A percentile compares a stretch with the other conserved stretches of the same genome.
Evolutionary conservation across 2,113 vertebrate species (phyloP).

Genomic region (Psettodes erumei): DNA sequence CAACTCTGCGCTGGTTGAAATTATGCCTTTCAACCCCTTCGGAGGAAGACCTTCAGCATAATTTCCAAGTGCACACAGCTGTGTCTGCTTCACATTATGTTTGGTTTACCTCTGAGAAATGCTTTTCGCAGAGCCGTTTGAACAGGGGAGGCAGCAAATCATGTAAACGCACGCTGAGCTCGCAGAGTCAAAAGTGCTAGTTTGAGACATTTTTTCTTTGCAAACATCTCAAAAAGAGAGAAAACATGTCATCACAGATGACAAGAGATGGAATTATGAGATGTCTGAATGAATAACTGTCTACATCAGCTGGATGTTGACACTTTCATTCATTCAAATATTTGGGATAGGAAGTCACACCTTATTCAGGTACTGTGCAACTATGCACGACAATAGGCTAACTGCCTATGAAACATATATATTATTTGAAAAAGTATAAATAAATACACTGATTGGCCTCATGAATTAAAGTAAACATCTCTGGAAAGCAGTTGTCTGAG

Average conservation of each 20-base stretch:
- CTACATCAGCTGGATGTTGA: too few relatives aligned
- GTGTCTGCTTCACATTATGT: background rate
- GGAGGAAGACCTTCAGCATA: background rate
- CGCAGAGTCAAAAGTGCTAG: background rate
- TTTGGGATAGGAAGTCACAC: too few relatives aligned
- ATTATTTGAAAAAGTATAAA: too few relatives aligned
- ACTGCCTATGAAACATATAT: background rate
- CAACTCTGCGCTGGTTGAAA: background rate
- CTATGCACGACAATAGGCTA: background rate
- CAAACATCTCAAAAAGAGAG: too few relatives aligned
- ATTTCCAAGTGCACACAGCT: background rate
- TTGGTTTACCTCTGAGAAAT: background rate
- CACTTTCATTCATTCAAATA: too few relatives aligned
- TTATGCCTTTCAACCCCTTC: background rate
- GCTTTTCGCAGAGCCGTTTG: background rate
- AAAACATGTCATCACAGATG: too few relatives aligned
- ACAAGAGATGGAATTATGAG: too few relatives aligned
- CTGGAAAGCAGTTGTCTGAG: background rate
- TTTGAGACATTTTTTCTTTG: background rate
- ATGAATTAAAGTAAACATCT: background rate
- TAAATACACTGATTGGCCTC: too few relatives aligned
- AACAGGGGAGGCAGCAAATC: background rate
- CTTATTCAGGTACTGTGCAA: too few relatives aligned
- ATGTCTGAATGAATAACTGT: too few relatives aligned
- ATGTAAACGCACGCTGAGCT: background rate